These are phyloP conservation scores for Tetranychus urticae DNA, from an alignment of 1,140 invertebrate species.

Conservation along the genomic window DNA sequence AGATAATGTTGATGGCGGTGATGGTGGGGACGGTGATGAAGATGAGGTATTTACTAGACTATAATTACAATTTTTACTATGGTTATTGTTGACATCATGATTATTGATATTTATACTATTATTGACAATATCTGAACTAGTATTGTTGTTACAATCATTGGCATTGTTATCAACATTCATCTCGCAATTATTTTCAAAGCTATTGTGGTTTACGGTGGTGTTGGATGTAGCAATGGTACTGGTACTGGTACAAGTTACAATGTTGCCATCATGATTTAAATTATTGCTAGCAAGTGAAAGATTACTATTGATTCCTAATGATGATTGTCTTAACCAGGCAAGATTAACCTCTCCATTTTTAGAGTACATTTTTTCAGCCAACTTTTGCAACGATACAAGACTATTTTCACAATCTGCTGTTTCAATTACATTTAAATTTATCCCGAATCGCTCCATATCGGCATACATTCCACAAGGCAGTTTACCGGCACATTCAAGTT, in stretches of 20 bases:
- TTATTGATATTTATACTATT: background rate
- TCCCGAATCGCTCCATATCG: constrained; percentile 67
- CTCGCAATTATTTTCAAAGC: too few species aligned
- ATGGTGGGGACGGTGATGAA: background rate
- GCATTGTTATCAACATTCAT: too few species aligned
- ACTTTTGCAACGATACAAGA: constrained; percentile 50
- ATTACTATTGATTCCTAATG: background rate
- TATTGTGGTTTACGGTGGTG: too few species aligned
- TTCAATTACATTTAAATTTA: constrained; percentile 74
- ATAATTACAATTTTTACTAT: too few species aligned
- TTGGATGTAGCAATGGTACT: too few species aligned
- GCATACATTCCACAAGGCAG: constrained; percentile 85
- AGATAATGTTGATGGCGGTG: background rate
- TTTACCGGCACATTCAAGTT: constrained; percentile 72
- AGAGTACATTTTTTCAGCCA: constrained; percentile 31
- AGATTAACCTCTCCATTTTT: background rate
- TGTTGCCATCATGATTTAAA: background rate
- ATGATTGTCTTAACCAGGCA: background rate
- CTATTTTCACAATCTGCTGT: constrained; percentile 81
- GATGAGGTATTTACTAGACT: too few species aligned
- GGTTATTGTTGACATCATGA: background rate
- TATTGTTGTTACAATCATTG: background rate
- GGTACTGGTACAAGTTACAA: too few species aligned
- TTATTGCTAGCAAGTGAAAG: background rate
- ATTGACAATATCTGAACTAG: background rate